Conservation (phyloP, 2,797 vertebrate species). For the Helarctos malayanus region DNA sequence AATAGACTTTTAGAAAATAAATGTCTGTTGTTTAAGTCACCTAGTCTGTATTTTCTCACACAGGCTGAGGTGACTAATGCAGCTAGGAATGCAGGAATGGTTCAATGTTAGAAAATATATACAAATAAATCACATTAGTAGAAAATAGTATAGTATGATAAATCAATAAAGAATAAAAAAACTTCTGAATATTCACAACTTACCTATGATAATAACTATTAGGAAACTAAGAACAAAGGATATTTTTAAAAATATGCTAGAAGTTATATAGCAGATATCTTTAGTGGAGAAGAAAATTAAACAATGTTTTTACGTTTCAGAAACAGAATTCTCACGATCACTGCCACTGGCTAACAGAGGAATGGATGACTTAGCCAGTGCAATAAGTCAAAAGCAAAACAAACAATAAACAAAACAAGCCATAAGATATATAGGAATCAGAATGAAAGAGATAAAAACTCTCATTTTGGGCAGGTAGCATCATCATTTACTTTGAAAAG, state of each 20-base stretch:
- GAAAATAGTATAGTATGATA: not conserved
- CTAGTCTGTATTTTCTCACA: not conserved
- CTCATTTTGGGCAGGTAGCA: not conserved
- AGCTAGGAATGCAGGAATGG: not conserved
- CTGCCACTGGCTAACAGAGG: not conserved
- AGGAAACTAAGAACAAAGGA: not conserved
- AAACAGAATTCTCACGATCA: not conserved
- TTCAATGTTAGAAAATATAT: not conserved
- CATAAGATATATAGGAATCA: not conserved
- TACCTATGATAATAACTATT: not conserved
- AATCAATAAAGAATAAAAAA: not conserved
- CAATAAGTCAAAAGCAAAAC: not conserved
- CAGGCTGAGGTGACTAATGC: not conserved
- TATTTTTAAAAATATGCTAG: not conserved
- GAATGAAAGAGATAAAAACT: not conserved
- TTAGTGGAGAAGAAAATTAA: not conserved
- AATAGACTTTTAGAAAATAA: not conserved
- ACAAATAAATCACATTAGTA: not conserved
- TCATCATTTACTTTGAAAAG: not conserved
- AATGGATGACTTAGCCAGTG: not conserved
- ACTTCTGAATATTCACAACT: not conserved
- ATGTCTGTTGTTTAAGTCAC: not conserved
- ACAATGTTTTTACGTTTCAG: not conserved
- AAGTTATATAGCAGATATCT: not conserved
- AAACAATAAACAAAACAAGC: not conserved